These are phyloP conservation scores for Junonia oenone DNA, from an alignment of 2,888 invertebrate species.

Conservation along the genomic window DNA sequence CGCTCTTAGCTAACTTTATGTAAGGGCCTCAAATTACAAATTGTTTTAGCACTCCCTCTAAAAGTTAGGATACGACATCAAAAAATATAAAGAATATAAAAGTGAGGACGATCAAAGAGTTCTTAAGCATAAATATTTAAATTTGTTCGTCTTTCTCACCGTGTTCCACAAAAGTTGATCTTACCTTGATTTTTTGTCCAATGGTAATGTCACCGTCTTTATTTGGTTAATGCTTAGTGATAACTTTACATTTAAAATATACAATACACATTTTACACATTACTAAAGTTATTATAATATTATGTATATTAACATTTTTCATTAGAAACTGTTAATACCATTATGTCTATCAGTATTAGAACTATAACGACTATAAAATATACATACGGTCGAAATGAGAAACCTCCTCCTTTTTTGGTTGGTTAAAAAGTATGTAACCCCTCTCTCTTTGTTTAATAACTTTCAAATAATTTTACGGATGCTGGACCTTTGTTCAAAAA, in stretches of 20 bases:
- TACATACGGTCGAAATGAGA: no score
- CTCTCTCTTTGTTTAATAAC: no score
- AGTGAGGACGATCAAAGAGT: neutral
- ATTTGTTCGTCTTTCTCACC: neutral
- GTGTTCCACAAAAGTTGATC: neutral
- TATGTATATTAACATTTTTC: no score
- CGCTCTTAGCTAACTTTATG: neutral
- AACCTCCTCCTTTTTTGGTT: no score
- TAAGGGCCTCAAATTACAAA: neutral
- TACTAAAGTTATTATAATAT: no score
- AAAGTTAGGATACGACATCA: neutral
- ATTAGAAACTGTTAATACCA: no score
- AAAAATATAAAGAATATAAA: neutral
- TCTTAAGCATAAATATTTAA: constrained; percentile 4
- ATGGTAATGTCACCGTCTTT: neutral
- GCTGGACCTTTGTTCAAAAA: no score
- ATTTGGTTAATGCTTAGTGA: neutral
- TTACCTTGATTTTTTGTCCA: neutral
- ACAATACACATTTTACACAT: no score
- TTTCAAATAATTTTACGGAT: no score
- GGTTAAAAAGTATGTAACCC: no score
- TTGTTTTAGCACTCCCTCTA: neutral
- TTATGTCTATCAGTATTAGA: no score
- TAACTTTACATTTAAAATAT: neutral
- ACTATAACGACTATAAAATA: no score